These are phyloP conservation scores for Mythimna loreyi DNA, from an alignment of 2,888 invertebrate species.

Conservation along the genomic window DNA sequence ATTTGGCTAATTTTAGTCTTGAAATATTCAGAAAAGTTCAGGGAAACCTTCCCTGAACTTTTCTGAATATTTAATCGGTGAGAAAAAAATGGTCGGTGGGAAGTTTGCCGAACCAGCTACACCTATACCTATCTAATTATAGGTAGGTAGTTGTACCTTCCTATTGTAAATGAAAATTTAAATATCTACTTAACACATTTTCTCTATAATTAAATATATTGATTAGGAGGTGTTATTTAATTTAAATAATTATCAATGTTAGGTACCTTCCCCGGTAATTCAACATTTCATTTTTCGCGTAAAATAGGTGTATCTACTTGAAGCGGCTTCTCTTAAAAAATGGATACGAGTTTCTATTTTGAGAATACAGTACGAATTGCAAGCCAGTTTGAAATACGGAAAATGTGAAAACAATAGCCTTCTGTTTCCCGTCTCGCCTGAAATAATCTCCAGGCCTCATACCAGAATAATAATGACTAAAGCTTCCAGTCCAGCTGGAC, in stretches of 20 bases:
- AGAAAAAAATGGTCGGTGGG: too few relatives aligned
- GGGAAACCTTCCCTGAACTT: too few relatives aligned
- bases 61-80: too few relatives aligned
- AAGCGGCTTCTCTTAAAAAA: conserved; percentile 1
- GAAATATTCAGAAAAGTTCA: too few relatives aligned
- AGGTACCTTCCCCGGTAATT: neutral
- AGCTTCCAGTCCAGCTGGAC: neutral
- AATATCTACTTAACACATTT: neutral
- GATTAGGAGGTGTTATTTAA: neutral
- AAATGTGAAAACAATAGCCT: conserved; percentile 28
- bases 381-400: neutral
- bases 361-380: neutral
- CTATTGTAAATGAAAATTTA: neutral
- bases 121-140: too few relatives aligned
- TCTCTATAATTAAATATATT: neutral
- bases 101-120: too few relatives aligned
- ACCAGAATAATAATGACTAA: neutral
- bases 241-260: conserved; percentile 15
- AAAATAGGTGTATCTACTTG: too few relatives aligned
- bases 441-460: conserved; percentile 10
- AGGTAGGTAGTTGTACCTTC: neutral
- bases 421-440: conserved; percentile 1
- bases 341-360: neutral
- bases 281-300: too few relatives aligned
- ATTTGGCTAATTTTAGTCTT: too few relatives aligned